Conservation (phyloP, 2,888 invertebrate genomes). For the Caenorhabditis macrosperma region DNA sequence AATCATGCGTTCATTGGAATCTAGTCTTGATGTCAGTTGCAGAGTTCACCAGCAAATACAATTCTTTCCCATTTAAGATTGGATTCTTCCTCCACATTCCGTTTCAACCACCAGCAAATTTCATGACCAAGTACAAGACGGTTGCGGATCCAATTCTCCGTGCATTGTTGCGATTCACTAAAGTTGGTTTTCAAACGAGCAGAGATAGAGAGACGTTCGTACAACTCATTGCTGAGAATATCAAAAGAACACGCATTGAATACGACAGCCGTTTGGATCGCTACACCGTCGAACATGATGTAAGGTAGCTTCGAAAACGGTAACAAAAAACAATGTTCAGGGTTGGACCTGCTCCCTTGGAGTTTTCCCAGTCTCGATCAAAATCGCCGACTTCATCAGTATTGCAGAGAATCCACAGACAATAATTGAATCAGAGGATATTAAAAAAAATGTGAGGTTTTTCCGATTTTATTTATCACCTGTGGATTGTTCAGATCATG, state of each 20-base stretch:
- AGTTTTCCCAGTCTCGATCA: constrained; percentile 77
- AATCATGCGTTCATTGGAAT: constrained; percentile 75
- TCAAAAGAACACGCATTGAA: constrained; percentile 68
- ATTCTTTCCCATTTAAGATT: constrained; percentile 54
- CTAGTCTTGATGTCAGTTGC: constrained; percentile 69
- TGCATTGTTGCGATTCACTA: constrained; percentile 73
- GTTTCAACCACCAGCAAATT: constrained; percentile 74
- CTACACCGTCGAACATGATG: constrained; percentile 69
- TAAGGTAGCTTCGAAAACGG: constrained; percentile 1
- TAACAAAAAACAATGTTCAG: constrained; percentile 40
- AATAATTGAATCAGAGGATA: constrained; percentile 61
- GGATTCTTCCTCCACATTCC: constrained; percentile 78
- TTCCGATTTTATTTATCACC: neutral
- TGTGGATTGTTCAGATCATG: constrained; percentile 67
- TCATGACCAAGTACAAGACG: constrained; percentile 74
- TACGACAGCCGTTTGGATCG: constrained; percentile 71
- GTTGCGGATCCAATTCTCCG: constrained; percentile 74
- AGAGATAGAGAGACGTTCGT: constrained; percentile 73
- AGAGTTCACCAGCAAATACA: no score
- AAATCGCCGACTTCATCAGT: constrained; percentile 74
- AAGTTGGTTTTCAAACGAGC: constrained; percentile 78
- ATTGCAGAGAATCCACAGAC: constrained; percentile 69
- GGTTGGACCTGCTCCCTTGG: constrained; percentile 75
- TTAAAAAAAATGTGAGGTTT: constrained; percentile 59
- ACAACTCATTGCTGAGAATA: constrained; percentile 63